Conservation (phyloP, 2,797 vertebrate species). For the Sebastolobus altivelis region DNA sequence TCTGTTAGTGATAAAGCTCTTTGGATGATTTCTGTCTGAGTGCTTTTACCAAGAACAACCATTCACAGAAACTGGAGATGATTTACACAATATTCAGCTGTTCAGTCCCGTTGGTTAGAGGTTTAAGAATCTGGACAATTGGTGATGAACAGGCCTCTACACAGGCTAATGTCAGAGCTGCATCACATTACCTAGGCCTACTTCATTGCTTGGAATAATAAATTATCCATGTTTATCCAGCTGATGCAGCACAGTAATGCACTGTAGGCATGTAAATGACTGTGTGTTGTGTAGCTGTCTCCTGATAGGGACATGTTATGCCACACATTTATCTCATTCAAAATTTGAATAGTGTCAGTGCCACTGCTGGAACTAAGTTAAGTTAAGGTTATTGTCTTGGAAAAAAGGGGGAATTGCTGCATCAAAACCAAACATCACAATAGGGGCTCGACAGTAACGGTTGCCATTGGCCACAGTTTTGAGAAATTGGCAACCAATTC, state of each 20-base stretch:
- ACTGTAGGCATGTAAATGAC: background rate
- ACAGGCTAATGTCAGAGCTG: background rate
- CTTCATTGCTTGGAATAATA: background rate
- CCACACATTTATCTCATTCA: background rate
- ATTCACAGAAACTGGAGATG: conserved; percentile 33
- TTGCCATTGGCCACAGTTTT: no score
- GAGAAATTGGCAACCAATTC: no score
- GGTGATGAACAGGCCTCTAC: background rate
- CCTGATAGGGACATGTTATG: background rate
- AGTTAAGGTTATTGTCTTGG: background rate
- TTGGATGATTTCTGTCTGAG: conserved; percentile 20
- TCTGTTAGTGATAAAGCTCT: conserved; percentile 23
- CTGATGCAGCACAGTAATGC: background rate
- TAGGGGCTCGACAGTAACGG: no score
- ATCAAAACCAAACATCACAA: no score
- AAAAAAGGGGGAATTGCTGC: no score
- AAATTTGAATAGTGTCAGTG: background rate
- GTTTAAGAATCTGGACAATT: background rate
- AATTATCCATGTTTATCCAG: conserved; percentile 6
- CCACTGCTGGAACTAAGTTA: background rate
- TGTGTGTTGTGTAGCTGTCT: background rate
- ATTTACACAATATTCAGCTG: conserved; percentile 29
- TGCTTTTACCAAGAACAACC: conserved; percentile 15
- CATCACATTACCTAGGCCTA: background rate
- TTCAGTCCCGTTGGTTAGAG: conserved; percentile 7